These are phyloP conservation scores for Mormyrus proboscirostris DNA, from an alignment of 2,797 vertebrate genomes.

Conservation along the genomic window DNA sequence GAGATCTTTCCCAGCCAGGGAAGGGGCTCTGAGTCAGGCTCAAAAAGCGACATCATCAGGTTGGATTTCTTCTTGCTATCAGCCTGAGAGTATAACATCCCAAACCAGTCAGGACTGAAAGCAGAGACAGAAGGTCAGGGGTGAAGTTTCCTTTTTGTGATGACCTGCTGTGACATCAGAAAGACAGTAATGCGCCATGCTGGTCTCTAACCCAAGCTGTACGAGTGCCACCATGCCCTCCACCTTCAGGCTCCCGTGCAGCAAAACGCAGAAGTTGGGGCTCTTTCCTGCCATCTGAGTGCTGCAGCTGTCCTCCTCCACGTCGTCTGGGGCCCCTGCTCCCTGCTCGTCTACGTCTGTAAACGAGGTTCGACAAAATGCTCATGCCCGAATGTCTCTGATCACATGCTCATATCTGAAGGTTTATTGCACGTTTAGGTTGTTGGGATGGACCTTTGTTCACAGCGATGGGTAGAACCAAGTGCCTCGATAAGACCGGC, in stretches of 20 bases:
- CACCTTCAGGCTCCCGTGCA: constrained; percentile 95
- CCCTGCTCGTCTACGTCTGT: constrained; percentile 91
- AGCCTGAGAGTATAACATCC: constrained; percentile 97
- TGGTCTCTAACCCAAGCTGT: constrained; percentile 77
- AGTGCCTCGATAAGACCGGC: constrained; percentile 88
- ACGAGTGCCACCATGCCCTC: constrained; percentile 98
- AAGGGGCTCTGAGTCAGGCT: constrained; percentile 82
- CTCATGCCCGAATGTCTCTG: background rate
- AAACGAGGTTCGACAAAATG: background rate
- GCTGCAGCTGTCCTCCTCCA: constrained; percentile 88
- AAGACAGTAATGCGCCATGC: background rate
- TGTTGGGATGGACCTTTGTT: constrained; percentile 76
- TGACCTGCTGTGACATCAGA: background rate
- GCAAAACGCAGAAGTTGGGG: constrained; percentile 93
- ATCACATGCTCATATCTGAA: background rate
- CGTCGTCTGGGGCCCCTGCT: constrained; percentile 81
- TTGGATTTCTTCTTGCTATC: constrained; percentile 99
- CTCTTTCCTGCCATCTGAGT: constrained; percentile 95
- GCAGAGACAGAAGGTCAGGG: constrained; percentile 10
- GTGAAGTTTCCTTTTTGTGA: background rate
- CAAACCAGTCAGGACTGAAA: constrained; percentile 84
- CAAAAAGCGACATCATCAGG: constrained; percentile 98
- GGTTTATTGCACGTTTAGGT: background rate
- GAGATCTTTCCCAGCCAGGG: constrained; percentile 93
- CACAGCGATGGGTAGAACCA: constrained; percentile 90